Percentiles rank a stretch among this genome's conserved stretches.
These are phyloP conservation scores for Drosophila pruinosa DNA, from an alignment of 1,140 invertebrate species.

Conservation along the genomic window DNA sequence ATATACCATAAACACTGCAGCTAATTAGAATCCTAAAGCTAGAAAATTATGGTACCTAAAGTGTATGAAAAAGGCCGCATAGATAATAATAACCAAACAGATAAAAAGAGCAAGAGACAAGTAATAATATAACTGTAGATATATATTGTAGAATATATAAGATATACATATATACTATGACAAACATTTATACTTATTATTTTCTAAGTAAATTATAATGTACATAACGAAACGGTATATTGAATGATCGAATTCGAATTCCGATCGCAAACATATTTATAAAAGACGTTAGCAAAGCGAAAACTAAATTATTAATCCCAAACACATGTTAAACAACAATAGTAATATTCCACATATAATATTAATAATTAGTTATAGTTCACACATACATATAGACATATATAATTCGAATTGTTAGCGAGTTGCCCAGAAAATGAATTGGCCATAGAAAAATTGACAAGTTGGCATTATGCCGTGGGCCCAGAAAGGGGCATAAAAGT, in stretches of 20 bases:
- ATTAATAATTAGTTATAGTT: constrained; percentile 3
- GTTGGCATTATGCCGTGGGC: constrained; percentile 19
- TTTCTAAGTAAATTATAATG: constrained; percentile 26
- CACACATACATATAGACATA: constrained; percentile 1
- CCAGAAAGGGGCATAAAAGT: constrained; percentile 9
- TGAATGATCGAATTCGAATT: constrained; percentile 10
- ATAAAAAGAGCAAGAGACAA: constrained; percentile 19
- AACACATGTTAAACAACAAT: constrained; percentile 72
- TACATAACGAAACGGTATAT: constrained; percentile 28
- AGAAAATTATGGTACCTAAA: constrained; percentile 73
- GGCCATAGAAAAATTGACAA: constrained; percentile 48
- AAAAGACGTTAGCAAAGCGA: constrained; percentile 66
- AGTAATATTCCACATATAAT: constrained; percentile 30
- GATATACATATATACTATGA: constrained; percentile 47
- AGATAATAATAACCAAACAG: constrained; percentile 47
- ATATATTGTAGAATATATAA: constrained; percentile 71
- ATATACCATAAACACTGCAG: constrained; percentile 56
- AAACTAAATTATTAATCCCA: constrained; percentile 63
- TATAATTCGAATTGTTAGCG: constrained; percentile 56
- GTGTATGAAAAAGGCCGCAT: constrained; percentile 48
- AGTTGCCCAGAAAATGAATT: constrained; percentile 50
- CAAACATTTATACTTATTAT: constrained; percentile 49
- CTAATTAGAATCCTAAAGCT: constrained; percentile 56
- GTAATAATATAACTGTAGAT: constrained; percentile 69
- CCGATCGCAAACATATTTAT: constrained; percentile 30